Evolutionary conservation across 2,888 invertebrate genomes (phyloP), one percentile per base, ranked within the genome.

Genomic region (Chironomus tentans): DNA sequence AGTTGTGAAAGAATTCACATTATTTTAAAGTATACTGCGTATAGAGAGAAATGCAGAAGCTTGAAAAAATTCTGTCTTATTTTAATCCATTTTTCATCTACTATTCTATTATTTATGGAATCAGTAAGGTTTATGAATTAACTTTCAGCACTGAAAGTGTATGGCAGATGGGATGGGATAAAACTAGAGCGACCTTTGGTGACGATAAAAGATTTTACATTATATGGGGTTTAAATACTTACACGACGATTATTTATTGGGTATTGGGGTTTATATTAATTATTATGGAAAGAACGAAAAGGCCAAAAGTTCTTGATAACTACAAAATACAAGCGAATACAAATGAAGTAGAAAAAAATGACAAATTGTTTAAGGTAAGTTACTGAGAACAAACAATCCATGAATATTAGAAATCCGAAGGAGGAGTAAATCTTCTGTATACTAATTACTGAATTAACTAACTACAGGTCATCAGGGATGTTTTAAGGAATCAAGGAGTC

Each of bases 401-500:
- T 12, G 2, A 65, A 24, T 21, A 24, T 4, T 12, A 0, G 22
- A 65, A 65, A 21, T 21, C 3, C 22, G 3, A 24, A 24, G 22
- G 22, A 3, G 3, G 3, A 24, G 22, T 24, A 24, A 24, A 24
- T 2, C 38, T 38, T 10, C 7, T 6, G 50, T 6, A 18, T 18
- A 18, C 15, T 56, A 18, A 56, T 15, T 3, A 2, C 3, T 15
- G 1, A 56, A 15, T 56, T 50, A 15, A 6, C 7, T 24, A 4
- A 10, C 6, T 65, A 10, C 5, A 15, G 22, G 46, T 62, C 7
- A 7, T 74, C 22, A 47, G 4, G 69, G 68, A 28, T 12, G 48
- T 48, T 6, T 12, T 62, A 4, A 38, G 62, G 4, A 70, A 70
- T 70, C 76, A 70, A 24, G 47, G 22, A n/a, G 46, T 76, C n/a